A percentile compares a stretch with the other conserved stretches of the same genome.
Evolutionary conservation across 1,140 invertebrate genomes (phyloP).

Genomic region (Planococcus citri): DNA sequence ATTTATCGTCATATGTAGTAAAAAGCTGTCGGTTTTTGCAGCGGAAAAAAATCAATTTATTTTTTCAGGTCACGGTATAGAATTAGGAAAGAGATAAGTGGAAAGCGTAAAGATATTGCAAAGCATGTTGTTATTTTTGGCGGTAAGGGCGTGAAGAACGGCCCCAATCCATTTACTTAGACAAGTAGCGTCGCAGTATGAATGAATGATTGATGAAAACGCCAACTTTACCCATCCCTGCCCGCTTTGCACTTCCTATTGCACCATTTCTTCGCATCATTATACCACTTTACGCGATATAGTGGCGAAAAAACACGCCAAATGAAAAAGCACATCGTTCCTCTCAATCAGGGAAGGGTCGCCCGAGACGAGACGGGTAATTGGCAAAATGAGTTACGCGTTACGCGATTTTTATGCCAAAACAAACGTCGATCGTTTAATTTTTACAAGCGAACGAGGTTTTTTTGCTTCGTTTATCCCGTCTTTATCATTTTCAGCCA

Average conservation of each 20-base stretch:
- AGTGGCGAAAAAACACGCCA: background rate
- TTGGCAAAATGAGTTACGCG: too few species aligned
- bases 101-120: slow-evolving; percentile 9
- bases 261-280: background rate
- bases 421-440: too few species aligned
- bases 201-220: slow-evolving; percentile 20
- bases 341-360: background rate
- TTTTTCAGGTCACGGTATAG: slow-evolving; percentile 13
- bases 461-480: too few species aligned
- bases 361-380: background rate
- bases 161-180: slow-evolving; percentile 16
- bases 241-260: background rate
- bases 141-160: background rate
- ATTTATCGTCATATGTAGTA: background rate
- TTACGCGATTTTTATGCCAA: too few species aligned
- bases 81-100: slow-evolving; percentile 5
- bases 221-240: background rate
- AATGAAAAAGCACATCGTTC: background rate
- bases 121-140: slow-evolving; percentile 16
- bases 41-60: slow-evolving; percentile 10
- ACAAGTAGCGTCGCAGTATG: slow-evolving; percentile 11
- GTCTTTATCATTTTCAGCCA: too few species aligned
- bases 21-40: background rate
- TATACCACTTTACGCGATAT: background rate
- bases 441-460: too few species aligned